Conservation (phyloP, 2,888 invertebrate species). For the Lithodes maja region DNA sequence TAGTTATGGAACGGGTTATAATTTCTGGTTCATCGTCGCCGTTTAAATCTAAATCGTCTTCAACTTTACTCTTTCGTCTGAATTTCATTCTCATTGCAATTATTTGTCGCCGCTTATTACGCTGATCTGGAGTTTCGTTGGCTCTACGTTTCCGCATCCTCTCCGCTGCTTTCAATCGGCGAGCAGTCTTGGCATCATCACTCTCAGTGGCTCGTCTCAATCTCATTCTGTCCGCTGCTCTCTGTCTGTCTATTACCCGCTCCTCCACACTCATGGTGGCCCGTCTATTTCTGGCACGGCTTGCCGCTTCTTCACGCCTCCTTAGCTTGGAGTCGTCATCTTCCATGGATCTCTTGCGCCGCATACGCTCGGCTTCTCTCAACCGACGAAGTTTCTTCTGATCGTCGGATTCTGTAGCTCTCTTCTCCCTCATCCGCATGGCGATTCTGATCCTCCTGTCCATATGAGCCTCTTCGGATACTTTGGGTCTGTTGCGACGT, state of each 20-base stretch:
- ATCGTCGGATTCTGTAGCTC: constrained; percentile 66
- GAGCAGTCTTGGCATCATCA: constrained; percentile 51
- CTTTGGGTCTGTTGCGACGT: constrained; percentile 53
- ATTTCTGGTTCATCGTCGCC: constrained; percentile 26
- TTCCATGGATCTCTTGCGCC: constrained; percentile 65
- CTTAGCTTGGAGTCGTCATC: constrained; percentile 49
- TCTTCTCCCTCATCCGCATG: constrained; percentile 67
- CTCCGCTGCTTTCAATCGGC: constrained; percentile 68
- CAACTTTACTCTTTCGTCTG: constrained; percentile 53
- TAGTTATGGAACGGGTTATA: constrained; percentile 34
- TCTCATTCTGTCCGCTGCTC: constrained; percentile 69
- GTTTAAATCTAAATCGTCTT: background rate
- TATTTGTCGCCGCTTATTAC: constrained; percentile 51
- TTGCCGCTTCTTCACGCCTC: constrained; percentile 64
- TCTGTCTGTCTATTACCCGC: constrained; percentile 58
- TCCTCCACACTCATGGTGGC: constrained; percentile 59
- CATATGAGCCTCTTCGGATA: constrained; percentile 60
- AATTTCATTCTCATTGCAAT: constrained; percentile 65
- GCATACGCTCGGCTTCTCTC: constrained; percentile 70
- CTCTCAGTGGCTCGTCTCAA: constrained; percentile 66
- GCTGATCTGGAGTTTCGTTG: constrained; percentile 65
- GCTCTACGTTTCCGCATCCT: constrained; percentile 68
- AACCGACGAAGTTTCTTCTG: constrained; percentile 61
- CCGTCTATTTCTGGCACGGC: constrained; percentile 63
- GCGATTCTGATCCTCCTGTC: constrained; percentile 63